Evolutionary conservation across 2,113 vertebrate species (phyloP).

Genomic region (Ifrita kowaldi): DNA sequence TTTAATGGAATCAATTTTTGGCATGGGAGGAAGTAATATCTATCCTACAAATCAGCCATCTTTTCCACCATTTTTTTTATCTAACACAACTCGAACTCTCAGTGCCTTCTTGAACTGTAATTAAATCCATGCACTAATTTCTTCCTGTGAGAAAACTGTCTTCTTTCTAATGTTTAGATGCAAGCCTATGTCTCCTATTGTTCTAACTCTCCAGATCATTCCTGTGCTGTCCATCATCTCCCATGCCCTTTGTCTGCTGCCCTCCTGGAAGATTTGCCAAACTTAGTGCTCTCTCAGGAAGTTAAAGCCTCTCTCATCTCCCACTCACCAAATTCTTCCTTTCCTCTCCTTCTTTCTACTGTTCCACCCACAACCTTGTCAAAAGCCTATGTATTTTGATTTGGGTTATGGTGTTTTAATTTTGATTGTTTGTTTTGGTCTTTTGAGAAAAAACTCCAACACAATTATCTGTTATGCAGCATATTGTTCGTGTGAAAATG

Average conservation of each 20-base stretch:
- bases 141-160: neutral
- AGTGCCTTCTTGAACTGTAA: neutral
- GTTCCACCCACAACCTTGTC: neutral
- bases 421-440: neutral
- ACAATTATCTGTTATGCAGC: neutral
- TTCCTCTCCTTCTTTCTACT: neutral
- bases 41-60: neutral
- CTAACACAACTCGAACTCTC: neutral
- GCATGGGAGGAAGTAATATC: neutral
- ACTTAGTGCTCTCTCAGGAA: neutral
- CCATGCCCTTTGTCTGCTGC: neutral
- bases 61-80: neutral
- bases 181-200: neutral
- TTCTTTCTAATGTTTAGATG: neutral
- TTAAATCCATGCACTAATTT: neutral
- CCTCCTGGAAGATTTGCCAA: neutral
- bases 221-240: neutral
- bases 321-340: neutral
- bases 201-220: neutral
- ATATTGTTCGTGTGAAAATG: fast-evolving
- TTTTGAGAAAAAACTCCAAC: neutral
- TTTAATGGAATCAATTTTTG: neutral
- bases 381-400: neutral
- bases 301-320: neutral
- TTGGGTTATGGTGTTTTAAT: neutral